Conservation (phyloP, 2,888 invertebrate genomes). For the Lithosia quadra region DNA sequence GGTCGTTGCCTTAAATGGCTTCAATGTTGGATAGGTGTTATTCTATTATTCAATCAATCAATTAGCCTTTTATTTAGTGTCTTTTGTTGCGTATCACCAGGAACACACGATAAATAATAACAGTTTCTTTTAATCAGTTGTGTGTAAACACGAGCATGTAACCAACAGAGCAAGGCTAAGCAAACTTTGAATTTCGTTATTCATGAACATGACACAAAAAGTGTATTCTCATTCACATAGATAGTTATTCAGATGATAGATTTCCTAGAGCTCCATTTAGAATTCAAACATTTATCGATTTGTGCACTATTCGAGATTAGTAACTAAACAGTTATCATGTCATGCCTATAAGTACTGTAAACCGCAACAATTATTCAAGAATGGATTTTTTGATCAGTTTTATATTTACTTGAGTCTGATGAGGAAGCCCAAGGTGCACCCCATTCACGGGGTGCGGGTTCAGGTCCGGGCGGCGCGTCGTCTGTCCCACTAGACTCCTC, state of each 20-base stretch:
- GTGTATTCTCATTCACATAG: not conserved
- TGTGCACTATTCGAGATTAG: too few species aligned
- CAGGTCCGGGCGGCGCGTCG: slow-evolving; percentile 81
- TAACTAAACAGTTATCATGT: too few species aligned
- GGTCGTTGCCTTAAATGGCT: not conserved
- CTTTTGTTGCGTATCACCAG: too few species aligned
- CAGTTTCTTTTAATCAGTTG: not conserved
- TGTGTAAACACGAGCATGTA: not conserved
- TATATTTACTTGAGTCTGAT: slow-evolving; percentile 75
- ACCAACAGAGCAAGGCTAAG: not conserved
- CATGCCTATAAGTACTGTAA: not conserved
- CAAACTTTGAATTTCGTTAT: not conserved
- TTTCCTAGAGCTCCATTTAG: not conserved
- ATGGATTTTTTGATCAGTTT: not conserved
- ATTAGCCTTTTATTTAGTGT: too few species aligned
- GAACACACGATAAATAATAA: too few species aligned
- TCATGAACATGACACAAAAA: not conserved
- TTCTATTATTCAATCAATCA: too few species aligned
- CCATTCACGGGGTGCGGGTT: slow-evolving; percentile 84
- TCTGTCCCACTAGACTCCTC: slow-evolving; percentile 83
- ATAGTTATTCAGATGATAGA: not conserved
- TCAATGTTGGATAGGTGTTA: not conserved
- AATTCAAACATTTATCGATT: not conserved
- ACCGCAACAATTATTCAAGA: not conserved
- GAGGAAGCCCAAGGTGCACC: slow-evolving; percentile 86